phyloP scores from a whole-genome alignment of 1,140 invertebrate species.

The Drosophila nikananu region DNA sequence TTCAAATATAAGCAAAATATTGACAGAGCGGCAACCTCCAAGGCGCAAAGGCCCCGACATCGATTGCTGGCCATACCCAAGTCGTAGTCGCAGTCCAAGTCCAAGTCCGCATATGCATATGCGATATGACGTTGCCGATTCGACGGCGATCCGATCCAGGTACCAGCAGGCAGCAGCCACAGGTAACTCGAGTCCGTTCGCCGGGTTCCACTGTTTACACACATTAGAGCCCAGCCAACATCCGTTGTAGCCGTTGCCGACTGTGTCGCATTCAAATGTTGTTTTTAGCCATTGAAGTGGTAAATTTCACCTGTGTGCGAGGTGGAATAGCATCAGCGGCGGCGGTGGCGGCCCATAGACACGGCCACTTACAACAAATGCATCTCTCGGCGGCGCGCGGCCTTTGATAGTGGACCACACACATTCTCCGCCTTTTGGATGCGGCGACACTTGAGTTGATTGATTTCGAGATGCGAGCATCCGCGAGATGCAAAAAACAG shows the following conservation, averaged over 20 bases:
- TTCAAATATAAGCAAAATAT: slow-evolving; percentile 80
- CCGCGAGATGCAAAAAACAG: slow-evolving; percentile 68
- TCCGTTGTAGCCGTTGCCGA: slow-evolving; percentile 73
- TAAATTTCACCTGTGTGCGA: slow-evolving; percentile 83
- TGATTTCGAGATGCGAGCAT: slow-evolving; percentile 72
- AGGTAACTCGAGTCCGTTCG: slow-evolving; percentile 26
- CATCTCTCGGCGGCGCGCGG: slow-evolving; percentile 69
- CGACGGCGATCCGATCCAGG: slow-evolving; percentile 48
- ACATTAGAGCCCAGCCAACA: slow-evolving; percentile 72
- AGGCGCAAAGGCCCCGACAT: slow-evolving; percentile 70
- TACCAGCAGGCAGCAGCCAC: slow-evolving; percentile 21
- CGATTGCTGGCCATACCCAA: slow-evolving; percentile 38
- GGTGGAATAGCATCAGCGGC: slow-evolving; percentile 38
- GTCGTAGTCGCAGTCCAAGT: slow-evolving; percentile 6
- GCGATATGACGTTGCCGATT: slow-evolving; percentile 79
- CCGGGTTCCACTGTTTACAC: slow-evolving; percentile 71
- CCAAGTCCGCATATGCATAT: slow-evolving; percentile 55
- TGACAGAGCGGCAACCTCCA: slow-evolving; percentile 80
- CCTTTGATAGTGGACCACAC: slow-evolving; percentile 82
- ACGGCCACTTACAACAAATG: slow-evolving; percentile 82
- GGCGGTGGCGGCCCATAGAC: slow-evolving; percentile 56
- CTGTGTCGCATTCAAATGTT: slow-evolving; percentile 81
- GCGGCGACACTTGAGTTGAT: slow-evolving; percentile 78
- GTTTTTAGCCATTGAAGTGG: slow-evolving; percentile 82
- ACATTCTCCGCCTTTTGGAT: slow-evolving; percentile 42